Conservation (phyloP, 2,797 vertebrate genomes). For the Distichodus sexfasciatus region DNA sequence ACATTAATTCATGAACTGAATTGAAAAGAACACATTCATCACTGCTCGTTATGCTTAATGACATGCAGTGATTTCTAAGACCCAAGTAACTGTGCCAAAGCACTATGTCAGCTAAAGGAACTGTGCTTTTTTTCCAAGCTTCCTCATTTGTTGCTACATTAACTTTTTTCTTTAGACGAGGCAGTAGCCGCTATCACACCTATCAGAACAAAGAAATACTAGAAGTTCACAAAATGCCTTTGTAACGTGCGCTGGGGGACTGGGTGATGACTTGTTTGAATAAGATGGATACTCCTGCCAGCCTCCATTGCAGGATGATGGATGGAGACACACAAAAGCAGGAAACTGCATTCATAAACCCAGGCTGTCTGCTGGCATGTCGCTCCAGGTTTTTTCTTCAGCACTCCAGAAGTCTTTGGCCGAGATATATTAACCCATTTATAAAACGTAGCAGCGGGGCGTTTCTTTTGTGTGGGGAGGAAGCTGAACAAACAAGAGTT, state of each 20-base stretch:
- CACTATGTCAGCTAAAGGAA: not conserved
- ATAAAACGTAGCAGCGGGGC: slow-evolving; percentile 1
- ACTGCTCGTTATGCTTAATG: no score
- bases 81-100: not conserved
- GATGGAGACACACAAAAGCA: slow-evolving; percentile 44
- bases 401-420: slow-evolving; percentile 8
- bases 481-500: slow-evolving; percentile 6
- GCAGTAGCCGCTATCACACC: slow-evolving; percentile 8
- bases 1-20: not conserved
- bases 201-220: slow-evolving; percentile 23
- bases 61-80: not conserved
- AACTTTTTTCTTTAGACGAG: not conserved
- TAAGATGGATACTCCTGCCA: slow-evolving; percentile 49
- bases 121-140: not conserved
- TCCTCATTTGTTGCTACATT: slow-evolving; percentile 1
- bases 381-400: not conserved
- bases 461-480: slow-evolving; percentile 9
- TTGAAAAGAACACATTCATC: not conserved
- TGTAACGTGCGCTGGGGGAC: slow-evolving; percentile 12
- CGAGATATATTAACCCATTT: slow-evolving; percentile 33
- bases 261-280: slow-evolving; percentile 43
- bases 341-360: slow-evolving; percentile 37
- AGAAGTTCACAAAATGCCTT: slow-evolving; percentile 25
- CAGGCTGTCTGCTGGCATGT: slow-evolving; percentile 32
- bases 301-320: slow-evolving; percentile 38